phyloP scores from a whole-genome alignment of 2,113 vertebrate species.

The Lepus americanus region DNA sequence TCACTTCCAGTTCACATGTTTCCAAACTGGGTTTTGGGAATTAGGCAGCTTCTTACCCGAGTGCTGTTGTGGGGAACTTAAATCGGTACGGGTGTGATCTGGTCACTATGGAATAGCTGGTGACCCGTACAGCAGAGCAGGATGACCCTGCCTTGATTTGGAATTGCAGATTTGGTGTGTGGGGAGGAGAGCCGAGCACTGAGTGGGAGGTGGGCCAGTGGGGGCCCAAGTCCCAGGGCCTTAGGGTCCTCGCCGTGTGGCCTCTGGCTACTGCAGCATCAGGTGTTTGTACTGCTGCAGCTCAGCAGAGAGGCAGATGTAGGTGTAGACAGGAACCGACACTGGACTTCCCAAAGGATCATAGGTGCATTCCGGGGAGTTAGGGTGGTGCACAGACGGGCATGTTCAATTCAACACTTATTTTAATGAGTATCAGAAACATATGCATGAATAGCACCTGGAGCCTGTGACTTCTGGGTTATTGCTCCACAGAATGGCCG shows the following conservation, averaged over 20 bases:
- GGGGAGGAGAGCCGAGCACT: not conserved
- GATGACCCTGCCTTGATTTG: slow-evolving; percentile 33
- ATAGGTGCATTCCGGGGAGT: fast-evolving
- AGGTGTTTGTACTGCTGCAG: not conserved
- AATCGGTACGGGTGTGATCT: not conserved
- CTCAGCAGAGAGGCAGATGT: not conserved
- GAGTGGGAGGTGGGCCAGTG: not conserved
- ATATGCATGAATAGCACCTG: not conserved
- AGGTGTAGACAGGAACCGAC: not conserved
- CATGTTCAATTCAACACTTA: slow-evolving; percentile 6
- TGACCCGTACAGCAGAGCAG: not conserved
- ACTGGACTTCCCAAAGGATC: not conserved
- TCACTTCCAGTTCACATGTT: slow-evolving; percentile 62
- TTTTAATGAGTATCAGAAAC: not conserved
- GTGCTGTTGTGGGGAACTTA: slow-evolving; percentile 39
- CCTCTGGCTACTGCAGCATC: not conserved
- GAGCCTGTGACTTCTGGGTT: not conserved
- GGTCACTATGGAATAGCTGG: not conserved
- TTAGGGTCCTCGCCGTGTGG: not conserved
- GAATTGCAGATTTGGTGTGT: not conserved
- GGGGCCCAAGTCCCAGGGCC: not conserved
- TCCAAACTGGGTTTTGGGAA: slow-evolving; percentile 53
- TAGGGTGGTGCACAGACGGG: not conserved
- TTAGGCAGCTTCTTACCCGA: slow-evolving; percentile 37
- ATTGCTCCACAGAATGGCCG: not conserved